Base-by-base conservation (phyloP, 2,797 vertebrate genomes). In the Leuciscus waleckii region DNA sequence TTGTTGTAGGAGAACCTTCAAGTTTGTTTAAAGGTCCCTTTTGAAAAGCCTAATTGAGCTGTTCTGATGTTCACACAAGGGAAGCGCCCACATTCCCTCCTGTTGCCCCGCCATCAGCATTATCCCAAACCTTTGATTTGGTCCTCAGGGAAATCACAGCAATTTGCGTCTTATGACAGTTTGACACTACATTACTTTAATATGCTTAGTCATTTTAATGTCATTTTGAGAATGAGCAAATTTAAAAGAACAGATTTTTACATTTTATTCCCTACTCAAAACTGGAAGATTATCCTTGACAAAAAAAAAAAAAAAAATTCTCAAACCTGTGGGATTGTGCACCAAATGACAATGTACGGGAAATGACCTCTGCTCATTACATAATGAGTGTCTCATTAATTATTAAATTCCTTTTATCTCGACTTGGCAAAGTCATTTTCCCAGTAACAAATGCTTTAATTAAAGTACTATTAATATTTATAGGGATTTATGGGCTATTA, bases 31-130 rank as follows among this genome's bases (percentile, higher is more conserved):
- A 81, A 82, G 84, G 54, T 54, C 65, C 9, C 39, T 88, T 88
- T 86, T 76, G 41, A 84, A 32, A 75, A 71, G n/a, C 32, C 46
- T 88, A 87, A 88, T 79, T 90, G 80, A 87, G 41, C 54, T 16
- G 58, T 82, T 46, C 75, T 73, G 51, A 74, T 61, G 86, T 83
- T 69, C 26, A 76, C 29, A 56, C 29, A 61, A 65, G 32, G 4
- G 76, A 74, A 65, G 21, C 17, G 4, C 51, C 69, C 79, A 51
- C 58, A 69, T 76, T 67, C 51, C 26, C 82, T 32, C 39, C 21
- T 19, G 17, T 71, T 32, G 17, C 61, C 29, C 35, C 6, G 2
- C 56, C 46, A n/a, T 39, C 68, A 68, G 71, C 35, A 58, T 88
- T 85, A 79, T 67, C 23, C 19, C 26, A 74, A 82, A 76, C 85